Conservation (phyloP, 1,140 invertebrate species). For the Chionoecetes opilio region DNA sequence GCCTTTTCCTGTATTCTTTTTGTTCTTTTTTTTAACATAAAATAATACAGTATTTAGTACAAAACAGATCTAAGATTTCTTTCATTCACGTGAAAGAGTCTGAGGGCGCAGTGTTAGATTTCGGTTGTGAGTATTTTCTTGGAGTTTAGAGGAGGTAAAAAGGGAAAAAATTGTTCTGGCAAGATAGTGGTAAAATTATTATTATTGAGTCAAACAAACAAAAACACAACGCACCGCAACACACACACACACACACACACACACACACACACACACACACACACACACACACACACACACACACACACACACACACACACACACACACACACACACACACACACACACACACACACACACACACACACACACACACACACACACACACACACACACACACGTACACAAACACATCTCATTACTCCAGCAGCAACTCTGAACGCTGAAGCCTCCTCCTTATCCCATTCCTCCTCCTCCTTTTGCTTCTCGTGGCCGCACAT, state of each 20-base stretch:
- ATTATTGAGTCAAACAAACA: background rate
- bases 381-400: too few relatives aligned
- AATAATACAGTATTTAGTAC: too few relatives aligned
- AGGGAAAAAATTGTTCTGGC: background rate
- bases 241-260: background rate
- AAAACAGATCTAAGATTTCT: too few relatives aligned
- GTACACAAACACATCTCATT: background rate
- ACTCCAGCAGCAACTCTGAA: conserved; percentile 40
- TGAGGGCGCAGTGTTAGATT: background rate
- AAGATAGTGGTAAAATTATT: background rate
- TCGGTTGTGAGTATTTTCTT: background rate
- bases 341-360: background rate
- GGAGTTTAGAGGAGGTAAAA: background rate
- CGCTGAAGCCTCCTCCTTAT: conserved; percentile 43
- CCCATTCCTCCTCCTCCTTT: conserved; percentile 16
- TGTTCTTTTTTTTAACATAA: background rate
- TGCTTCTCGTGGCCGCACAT: conserved; percentile 27
- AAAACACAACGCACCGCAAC: background rate
- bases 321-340: too few relatives aligned
- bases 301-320: too few relatives aligned
- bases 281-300: too few relatives aligned
- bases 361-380: too few relatives aligned
- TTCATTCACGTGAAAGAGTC: background rate
- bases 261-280: too few relatives aligned
- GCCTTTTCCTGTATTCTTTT: background rate